These are phyloP conservation scores for Seira ritae DNA, from an alignment of 2,888 invertebrate genomes.

Conservation along the genomic window DNA sequence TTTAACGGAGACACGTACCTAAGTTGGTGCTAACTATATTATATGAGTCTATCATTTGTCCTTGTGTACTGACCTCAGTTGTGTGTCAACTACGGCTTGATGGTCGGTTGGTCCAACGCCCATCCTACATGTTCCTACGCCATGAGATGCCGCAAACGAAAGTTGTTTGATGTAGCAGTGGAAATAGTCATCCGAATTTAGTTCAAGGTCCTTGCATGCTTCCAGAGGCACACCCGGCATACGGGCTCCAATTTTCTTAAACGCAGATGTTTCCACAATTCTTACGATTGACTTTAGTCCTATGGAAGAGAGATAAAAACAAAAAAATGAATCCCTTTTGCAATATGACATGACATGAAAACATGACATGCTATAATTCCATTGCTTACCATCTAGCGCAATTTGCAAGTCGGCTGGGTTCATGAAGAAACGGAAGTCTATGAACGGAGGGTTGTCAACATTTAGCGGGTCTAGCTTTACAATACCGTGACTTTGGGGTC, in stretches of 20 bases:
- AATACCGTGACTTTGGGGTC: conserved; percentile 38
- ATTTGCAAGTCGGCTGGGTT: conserved; percentile 32
- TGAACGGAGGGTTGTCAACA: not conserved
- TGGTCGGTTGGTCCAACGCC: conserved; percentile 1
- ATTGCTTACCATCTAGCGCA: conserved; percentile 19
- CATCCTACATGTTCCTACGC: conserved; percentile 38
- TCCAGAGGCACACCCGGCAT: not conserved
- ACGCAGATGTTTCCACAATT: conserved; percentile 22
- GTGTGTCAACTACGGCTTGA: conserved; percentile 35
- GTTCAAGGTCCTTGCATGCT: conserved; percentile 9
- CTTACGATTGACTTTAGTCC: conserved; percentile 13
- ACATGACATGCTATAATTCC: too few relatives aligned
- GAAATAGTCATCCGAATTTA: conserved; percentile 37
- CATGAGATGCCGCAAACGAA: not conserved
- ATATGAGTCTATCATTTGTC: not conserved
- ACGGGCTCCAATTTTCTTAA: conserved; percentile 13
- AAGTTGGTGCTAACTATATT: not conserved
- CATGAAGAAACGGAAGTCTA: conserved; percentile 17
- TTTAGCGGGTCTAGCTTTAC: not conserved
- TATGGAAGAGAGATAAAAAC: not conserved
- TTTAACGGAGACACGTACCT: not conserved
- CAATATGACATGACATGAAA: too few relatives aligned
- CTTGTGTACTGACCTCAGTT: conserved; percentile 21
- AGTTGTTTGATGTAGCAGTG: conserved; percentile 29
- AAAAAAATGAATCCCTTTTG: too few relatives aligned